Conservation (phyloP, 2,113 vertebrate genomes). For the Probosciger aterrimus region DNA sequence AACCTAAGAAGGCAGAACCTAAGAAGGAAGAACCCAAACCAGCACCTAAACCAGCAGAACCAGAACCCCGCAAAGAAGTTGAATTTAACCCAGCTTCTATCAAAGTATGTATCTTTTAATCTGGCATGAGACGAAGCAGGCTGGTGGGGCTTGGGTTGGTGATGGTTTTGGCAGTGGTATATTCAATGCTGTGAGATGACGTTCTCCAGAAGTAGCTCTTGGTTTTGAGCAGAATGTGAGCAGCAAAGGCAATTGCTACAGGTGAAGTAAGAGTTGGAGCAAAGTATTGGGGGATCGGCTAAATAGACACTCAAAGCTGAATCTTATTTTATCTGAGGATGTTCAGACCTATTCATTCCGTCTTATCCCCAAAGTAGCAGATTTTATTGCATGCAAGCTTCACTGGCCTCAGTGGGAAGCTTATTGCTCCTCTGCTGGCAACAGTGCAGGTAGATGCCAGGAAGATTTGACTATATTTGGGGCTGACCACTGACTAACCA, state of each 20-base stretch:
- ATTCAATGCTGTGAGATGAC: accelerated
- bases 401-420: not conserved
- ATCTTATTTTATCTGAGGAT: not conserved
- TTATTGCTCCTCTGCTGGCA: not conserved
- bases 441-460: not conserved
- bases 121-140: not conserved
- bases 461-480: not conserved
- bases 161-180: not conserved
- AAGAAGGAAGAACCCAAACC: constrained; percentile 90
- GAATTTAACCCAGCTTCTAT: constrained; percentile 85
- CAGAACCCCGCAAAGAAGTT: constrained; percentile 74
- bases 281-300: not conserved
- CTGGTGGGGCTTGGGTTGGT: not conserved
- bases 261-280: not conserved
- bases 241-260: not conserved
- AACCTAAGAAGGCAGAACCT: constrained; percentile 79
- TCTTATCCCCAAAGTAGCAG: not conserved
- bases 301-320: not conserved
- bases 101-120: constrained; percentile 73
- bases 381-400: not conserved
- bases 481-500: not conserved
- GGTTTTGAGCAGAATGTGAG: not conserved
- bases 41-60: constrained; percentile 73
- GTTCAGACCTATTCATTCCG: not conserved
- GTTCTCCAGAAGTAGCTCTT: not conserved